phyloP scores from a whole-genome alignment of 2,888 invertebrate species.

The Epirrhoe alternata region DNA sequence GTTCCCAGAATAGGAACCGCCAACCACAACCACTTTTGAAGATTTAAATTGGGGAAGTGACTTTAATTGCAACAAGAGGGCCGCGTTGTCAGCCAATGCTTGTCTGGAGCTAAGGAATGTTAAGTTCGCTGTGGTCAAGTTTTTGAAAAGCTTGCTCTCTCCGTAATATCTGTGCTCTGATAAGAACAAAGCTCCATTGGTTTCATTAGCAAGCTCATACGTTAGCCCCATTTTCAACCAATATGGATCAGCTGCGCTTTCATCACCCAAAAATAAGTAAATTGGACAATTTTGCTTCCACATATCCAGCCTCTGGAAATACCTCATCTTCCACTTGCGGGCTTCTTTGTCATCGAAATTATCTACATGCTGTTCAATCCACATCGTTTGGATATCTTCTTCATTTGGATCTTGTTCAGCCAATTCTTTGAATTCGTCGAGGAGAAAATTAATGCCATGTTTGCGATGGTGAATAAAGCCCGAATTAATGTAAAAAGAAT shows the following conservation, averaged over 20 bases:
- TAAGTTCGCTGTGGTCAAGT: conserved; percentile 60
- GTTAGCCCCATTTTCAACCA: conserved; percentile 64
- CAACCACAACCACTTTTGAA: conserved; percentile 72
- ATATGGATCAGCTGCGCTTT: conserved; percentile 58
- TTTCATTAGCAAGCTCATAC: conserved; percentile 71
- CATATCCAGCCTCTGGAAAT: conserved; percentile 64
- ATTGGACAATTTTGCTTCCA: conserved; percentile 67
- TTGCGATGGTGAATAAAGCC: too few relatives aligned
- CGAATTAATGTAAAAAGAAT: too few relatives aligned
- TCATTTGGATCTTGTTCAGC: too few relatives aligned
- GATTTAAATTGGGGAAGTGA: conserved; percentile 49
- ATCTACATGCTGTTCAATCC: conserved; percentile 70
- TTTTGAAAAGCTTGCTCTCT: conserved; percentile 65
- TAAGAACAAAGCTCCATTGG: conserved; percentile 70
- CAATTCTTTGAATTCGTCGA: too few relatives aligned
- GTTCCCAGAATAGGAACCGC: conserved; percentile 76
- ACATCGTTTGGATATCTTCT: conserved; percentile 46
- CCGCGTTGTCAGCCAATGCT: conserved; percentile 71
- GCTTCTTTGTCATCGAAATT: conserved; percentile 64
- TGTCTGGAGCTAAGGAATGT: conserved; percentile 67
- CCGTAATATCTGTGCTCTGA: conserved; percentile 78
- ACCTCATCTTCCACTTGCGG: conserved; percentile 71
- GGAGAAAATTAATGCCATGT: too few relatives aligned
- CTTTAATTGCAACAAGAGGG: conserved; percentile 59
- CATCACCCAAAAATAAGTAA: conserved; percentile 69